Base-by-base conservation (phyloP, 2,113 vertebrate species). In the Piaya cayana region DNA sequence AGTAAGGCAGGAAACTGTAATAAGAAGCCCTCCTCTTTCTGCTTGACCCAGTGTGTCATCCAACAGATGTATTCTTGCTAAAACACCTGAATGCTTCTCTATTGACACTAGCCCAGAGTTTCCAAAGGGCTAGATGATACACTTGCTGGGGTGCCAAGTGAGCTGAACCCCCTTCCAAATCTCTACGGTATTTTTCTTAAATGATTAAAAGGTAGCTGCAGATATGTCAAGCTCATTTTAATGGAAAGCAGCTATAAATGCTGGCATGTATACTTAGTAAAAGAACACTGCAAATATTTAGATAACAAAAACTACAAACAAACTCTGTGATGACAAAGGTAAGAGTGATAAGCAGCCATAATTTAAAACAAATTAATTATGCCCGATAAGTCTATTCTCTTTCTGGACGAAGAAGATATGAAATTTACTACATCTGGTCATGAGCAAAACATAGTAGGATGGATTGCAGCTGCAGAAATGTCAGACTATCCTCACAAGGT, bases 401-500 rank as follows among this genome's bases (percentile, higher is more conserved):
- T 92, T 88, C 85, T 86, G 90, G 93, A 97, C 56, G 83, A 74
- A 93, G 91, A 96, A 95, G 84, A 90, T 20, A 93, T 79, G 34
- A 93, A 92, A 77, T 80, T 56, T 84, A 62, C 84, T 87, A 87
- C 93, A 72, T 91, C 78, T 85, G 70, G 82, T 85, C 60, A 65
- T 65, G 63, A 95, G 58, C 30, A 92, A 89, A 95, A 85, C 74
- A 86, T 12, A 74, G 75, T 21, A 64, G 76, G 76, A 95, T 88
- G 59, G 59, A 93, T 37, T 88, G 43, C 94, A 97, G 90, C 92
- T 96, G 93, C 79, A 88, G 75, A 95, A 95, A 95, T 87, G 95
- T 92, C 95, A 95, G 52, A 74, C 85, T 86, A 92, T 93, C 82
- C 93, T 94, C 95, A 88, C 76, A 90, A 95, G 92, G 92, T 93